Evolutionary conservation across 1,140 invertebrate genomes (phyloP).

Genomic region (Lysiphlebus fabarum): DNA sequence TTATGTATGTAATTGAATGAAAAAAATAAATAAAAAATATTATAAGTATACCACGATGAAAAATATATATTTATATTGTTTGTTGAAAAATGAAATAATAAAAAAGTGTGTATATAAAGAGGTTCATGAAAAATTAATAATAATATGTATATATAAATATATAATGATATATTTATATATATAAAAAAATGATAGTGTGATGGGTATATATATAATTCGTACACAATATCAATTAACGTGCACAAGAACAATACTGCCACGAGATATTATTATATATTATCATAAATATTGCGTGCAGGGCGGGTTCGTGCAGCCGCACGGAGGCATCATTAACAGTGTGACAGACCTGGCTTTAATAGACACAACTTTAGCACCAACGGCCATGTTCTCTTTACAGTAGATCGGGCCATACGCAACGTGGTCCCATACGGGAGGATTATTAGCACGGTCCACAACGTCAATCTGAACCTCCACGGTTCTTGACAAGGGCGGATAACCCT

Average conservation of each 20-base stretch:
- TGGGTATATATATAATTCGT: slow-evolving; percentile 39
- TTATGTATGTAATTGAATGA: too few relatives aligned
- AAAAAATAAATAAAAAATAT: too few relatives aligned
- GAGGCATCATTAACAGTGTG: slow-evolving; percentile 56
- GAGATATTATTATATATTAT: too few relatives aligned
- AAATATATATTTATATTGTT: too few relatives aligned
- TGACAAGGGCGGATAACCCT: slow-evolving; percentile 88
- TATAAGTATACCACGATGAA: too few relatives aligned
- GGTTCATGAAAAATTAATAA: too few relatives aligned
- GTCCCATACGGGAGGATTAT: slow-evolving; percentile 96
- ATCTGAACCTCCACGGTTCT: slow-evolving; percentile 94
- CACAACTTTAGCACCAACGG: slow-evolving; percentile 92
- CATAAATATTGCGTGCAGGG: slow-evolving; percentile 56
- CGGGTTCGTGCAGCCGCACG: slow-evolving; percentile 55
- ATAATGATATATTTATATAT: too few relatives aligned
- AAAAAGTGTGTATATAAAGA: too few relatives aligned
- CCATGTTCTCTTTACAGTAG: slow-evolving; percentile 94
- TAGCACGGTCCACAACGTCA: slow-evolving; percentile 94
- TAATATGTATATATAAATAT: too few relatives aligned
- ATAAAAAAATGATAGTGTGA: too few relatives aligned
- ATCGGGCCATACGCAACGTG: slow-evolving; percentile 92
- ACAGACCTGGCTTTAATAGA: slow-evolving; percentile 97
- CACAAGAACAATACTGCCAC: slow-evolving; percentile 57
- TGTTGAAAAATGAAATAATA: too few relatives aligned
- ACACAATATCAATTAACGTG: slow-evolving; percentile 58